These are phyloP conservation scores for Blastomussa wellsi DNA, from an alignment of 92 coral and sea anemone genomes.

Conservation along the genomic window DNA sequence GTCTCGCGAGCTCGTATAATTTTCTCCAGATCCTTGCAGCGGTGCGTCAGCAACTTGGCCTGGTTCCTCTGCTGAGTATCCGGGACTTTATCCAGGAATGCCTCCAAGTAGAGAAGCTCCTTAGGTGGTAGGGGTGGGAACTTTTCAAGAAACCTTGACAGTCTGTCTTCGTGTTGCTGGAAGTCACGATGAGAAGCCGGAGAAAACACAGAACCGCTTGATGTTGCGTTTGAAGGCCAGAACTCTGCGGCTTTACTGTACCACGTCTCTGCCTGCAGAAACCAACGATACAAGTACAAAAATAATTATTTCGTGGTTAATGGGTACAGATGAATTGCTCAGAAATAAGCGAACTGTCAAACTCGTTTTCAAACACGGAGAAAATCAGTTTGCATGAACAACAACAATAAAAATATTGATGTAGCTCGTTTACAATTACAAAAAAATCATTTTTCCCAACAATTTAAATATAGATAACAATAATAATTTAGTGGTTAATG, in stretches of 20 bases:
- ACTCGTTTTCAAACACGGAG: too few species aligned
- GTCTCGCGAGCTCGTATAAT: constrained; percentile 75
- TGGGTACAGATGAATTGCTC: neutral
- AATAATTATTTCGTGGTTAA: neutral
- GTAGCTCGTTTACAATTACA: too few species aligned
- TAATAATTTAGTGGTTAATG: too few species aligned
- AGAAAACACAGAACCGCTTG: constrained; percentile 34
- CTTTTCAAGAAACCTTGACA: constrained; percentile 62
- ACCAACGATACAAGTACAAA: neutral
- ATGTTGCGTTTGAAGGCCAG: constrained; percentile 58
- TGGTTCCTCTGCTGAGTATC: constrained; percentile 68
- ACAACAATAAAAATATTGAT: too few species aligned
- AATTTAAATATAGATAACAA: too few species aligned
- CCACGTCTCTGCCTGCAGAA: constrained; percentile 87
- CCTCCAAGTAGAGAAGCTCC: constrained; percentile 65
- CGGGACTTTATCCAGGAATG: constrained; percentile 62
- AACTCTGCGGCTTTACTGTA: constrained; percentile 71
- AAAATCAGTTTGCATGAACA: too few species aligned
- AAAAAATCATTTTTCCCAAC: too few species aligned
- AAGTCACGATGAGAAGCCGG: constrained; percentile 57
- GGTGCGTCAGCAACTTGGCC: constrained; percentile 68
- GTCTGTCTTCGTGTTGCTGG: constrained; percentile 49
- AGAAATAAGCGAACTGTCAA: too few species aligned
- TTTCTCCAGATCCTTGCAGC: constrained; percentile 85
- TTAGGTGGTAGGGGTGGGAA: constrained; percentile 86